Evolutionary conservation across 2,888 invertebrate species (phyloP).

Genomic region (Stenurella melanura): DNA sequence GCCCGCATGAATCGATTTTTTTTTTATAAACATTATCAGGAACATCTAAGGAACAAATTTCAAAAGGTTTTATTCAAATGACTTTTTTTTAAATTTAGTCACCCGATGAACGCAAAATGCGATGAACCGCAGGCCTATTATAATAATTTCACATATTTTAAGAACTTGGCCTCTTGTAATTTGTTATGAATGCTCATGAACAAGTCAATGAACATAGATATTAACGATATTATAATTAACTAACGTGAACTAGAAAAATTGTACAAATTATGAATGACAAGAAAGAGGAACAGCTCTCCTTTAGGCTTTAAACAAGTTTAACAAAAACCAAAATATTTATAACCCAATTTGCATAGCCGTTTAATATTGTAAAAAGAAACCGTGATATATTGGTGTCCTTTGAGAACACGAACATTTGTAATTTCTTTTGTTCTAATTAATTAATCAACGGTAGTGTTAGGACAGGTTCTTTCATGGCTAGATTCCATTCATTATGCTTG

Average conservation of each 20-base stretch:
- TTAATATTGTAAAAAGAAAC: background rate
- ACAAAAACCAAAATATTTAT: conserved; percentile 10
- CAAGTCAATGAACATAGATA: too few relatives aligned
- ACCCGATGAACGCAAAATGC: too few relatives aligned
- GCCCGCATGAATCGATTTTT: too few relatives aligned
- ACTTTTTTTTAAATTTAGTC: too few relatives aligned
- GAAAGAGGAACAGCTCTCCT: background rate
- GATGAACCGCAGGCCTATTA: too few relatives aligned
- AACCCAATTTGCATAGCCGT: conserved; percentile 9
- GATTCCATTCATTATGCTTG: background rate
- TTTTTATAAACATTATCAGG: too few relatives aligned
- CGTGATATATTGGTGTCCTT: background rate
- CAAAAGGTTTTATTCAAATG: too few relatives aligned
- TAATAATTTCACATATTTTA: too few relatives aligned
- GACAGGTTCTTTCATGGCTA: background rate
- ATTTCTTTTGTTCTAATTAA: conserved; percentile 6
- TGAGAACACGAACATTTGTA: background rate
- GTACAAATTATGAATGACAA: background rate
- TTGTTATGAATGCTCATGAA: too few relatives aligned
- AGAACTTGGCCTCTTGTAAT: too few relatives aligned
- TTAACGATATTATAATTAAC: too few relatives aligned
- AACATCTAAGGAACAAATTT: too few relatives aligned
- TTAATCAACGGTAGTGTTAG: conserved; percentile 7
- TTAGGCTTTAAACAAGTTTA: background rate
- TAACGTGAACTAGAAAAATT: background rate